These are phyloP conservation scores for Anser cygnoides DNA, from an alignment of 2,113 vertebrate genomes.

Conservation along the genomic window DNA sequence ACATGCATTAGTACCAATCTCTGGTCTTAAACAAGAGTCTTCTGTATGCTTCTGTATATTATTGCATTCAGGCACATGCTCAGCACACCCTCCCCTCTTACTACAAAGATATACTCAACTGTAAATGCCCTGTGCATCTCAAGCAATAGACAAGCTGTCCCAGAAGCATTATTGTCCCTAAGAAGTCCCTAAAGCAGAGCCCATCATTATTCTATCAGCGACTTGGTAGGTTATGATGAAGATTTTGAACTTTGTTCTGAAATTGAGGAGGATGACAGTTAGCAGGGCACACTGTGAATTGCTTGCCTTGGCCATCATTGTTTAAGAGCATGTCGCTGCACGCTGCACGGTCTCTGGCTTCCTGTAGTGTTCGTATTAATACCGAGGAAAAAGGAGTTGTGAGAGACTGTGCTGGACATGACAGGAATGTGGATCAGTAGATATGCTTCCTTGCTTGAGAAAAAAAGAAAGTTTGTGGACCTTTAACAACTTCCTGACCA, in stretches of 20 bases:
- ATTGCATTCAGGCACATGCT: not conserved
- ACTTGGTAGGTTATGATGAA: not conserved
- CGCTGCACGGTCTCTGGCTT: not conserved
- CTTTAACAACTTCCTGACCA: not conserved
- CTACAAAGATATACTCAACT: not conserved
- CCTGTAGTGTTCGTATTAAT: not conserved
- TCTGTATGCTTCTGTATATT: not conserved
- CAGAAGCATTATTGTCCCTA: not conserved
- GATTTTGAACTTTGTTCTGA: not conserved
- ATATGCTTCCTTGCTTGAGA: not conserved
- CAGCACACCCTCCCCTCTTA: not conserved
- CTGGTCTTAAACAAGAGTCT: not conserved
- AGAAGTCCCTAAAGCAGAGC: not conserved
- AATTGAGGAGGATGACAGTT: not conserved
- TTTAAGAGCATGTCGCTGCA: not conserved
- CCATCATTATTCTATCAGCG: not conserved
- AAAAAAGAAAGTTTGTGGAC: not conserved
- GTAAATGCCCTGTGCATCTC: not conserved
- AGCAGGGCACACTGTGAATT: not conserved
- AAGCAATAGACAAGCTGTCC: not conserved
- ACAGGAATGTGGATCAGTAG: not conserved
- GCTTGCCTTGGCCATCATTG: rapidly evolving
- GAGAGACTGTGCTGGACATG: not conserved
- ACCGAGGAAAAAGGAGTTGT: not conserved
- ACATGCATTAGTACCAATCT: not conserved